Conservation (phyloP, 1,140 invertebrate genomes). For the Temnothorax longispinosus region DNA sequence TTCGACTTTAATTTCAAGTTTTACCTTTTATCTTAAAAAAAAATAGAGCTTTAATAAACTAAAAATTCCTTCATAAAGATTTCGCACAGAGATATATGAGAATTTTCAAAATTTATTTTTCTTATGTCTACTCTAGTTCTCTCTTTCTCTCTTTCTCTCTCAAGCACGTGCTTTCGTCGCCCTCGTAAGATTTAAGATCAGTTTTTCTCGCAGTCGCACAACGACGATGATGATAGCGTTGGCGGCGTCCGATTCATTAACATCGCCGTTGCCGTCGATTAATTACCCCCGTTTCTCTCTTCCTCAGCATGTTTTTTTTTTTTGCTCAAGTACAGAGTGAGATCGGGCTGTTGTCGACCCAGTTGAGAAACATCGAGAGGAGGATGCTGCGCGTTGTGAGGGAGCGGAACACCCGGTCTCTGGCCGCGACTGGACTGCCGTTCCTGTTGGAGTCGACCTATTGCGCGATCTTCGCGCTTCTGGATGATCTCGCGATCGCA, state of each 20-base stretch:
- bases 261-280: slow-evolving; percentile 56
- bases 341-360: slow-evolving; percentile 77
- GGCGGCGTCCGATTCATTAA: slow-evolving; percentile 63
- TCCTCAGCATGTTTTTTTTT: slow-evolving; percentile 13
- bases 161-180: too few species aligned
- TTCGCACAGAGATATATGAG: background rate
- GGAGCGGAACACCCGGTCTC: slow-evolving; percentile 77
- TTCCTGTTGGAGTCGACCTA: slow-evolving; percentile 78
- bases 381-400: slow-evolving; percentile 76
- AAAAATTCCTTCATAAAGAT: background rate
- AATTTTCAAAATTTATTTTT: slow-evolving; percentile 19
- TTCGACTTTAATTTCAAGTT: background rate
- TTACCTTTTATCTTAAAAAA: background rate
- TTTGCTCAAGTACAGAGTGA: slow-evolving; percentile 71
- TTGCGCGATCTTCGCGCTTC: slow-evolving; percentile 67
- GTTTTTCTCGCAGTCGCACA: background rate
- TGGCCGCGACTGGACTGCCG: slow-evolving; percentile 73
- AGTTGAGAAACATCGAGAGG: slow-evolving; percentile 80
- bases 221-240: background rate
- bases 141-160: background rate
- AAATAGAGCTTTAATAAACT: background rate
- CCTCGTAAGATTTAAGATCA: background rate
- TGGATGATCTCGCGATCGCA: slow-evolving; percentile 77
- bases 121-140: background rate
- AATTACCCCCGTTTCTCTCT: slow-evolving; percentile 68